Evolutionary conservation across 2,797 vertebrate genomes (phyloP).

Genomic region (Megaceryle alcyon): DNA sequence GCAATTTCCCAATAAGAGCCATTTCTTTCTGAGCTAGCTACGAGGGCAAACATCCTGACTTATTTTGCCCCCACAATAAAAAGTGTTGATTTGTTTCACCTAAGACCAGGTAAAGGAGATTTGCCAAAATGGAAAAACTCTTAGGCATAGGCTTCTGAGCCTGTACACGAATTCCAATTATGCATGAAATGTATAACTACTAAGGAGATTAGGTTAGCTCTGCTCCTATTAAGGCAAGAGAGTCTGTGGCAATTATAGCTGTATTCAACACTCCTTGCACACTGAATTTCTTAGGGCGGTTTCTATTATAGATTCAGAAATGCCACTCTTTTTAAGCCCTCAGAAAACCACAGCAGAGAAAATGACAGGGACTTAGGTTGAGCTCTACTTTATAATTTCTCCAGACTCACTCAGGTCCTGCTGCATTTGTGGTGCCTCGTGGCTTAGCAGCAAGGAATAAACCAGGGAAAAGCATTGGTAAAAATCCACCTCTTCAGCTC

Average conservation of each 20-base stretch:
- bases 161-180: not conserved
- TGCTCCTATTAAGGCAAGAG: not conserved
- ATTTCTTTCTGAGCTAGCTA: not conserved
- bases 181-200: not conserved
- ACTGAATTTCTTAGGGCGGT: not conserved
- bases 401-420: not conserved
- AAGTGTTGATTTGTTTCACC: not conserved
- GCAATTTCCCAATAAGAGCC: not conserved
- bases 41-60: not conserved
- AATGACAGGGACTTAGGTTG: not conserved
- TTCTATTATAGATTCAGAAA: slow-evolving; percentile 6
- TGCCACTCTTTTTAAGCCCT: not conserved
- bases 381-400: not conserved
- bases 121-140: not conserved
- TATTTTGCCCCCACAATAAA: not conserved
- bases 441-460: not conserved
- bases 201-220: slow-evolving; percentile 3
- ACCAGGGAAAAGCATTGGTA: not conserved
- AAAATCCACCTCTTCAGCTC: not conserved
- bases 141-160: not conserved
- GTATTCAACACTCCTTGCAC: not conserved
- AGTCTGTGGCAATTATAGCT: not conserved
- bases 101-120: not conserved
- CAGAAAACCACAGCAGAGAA: not conserved
- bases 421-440: not conserved